These are phyloP conservation scores for Alectura lathami DNA, from an alignment of 2,113 vertebrate species.

Conservation along the genomic window DNA sequence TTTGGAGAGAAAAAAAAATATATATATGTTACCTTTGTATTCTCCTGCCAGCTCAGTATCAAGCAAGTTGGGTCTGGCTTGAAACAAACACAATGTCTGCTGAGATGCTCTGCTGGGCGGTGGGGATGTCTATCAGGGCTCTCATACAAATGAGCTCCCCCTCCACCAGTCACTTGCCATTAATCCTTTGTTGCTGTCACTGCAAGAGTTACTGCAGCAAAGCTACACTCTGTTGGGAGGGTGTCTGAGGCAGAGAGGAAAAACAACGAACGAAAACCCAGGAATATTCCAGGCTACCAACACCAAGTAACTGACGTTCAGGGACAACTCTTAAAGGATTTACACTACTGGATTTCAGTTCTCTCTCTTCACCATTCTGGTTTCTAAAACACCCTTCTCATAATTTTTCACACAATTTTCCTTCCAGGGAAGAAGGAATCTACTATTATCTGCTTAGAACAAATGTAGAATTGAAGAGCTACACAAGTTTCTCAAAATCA, in stretches of 20 bases:
- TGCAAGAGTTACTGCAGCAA: not conserved
- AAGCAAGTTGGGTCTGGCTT: not conserved
- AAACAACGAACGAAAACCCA: not conserved
- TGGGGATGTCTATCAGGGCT: not conserved
- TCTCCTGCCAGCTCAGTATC: not conserved
- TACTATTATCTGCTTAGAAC: not conserved
- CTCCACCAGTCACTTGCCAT: not conserved
- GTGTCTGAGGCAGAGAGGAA: not conserved
- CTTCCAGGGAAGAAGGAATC: not conserved
- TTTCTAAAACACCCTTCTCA: not conserved
- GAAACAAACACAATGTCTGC: not conserved
- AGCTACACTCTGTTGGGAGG: not conserved
- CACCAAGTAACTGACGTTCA: not conserved
- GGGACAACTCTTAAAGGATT: not conserved
- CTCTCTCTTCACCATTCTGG: not conserved
- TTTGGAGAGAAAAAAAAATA: not conserved
- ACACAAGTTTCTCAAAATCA: not conserved
- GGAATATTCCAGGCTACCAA: not conserved
- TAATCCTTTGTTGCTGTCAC: not conserved
- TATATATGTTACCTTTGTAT: not conserved
- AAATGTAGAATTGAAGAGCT: not conserved
- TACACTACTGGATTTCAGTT: not conserved
- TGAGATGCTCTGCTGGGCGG: not conserved
- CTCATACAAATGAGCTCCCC: not conserved
- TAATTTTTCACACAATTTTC: not conserved